phyloP scores from a whole-genome alignment of 2,888 invertebrate genomes.

The Caenorhabditis angaria region DNA sequence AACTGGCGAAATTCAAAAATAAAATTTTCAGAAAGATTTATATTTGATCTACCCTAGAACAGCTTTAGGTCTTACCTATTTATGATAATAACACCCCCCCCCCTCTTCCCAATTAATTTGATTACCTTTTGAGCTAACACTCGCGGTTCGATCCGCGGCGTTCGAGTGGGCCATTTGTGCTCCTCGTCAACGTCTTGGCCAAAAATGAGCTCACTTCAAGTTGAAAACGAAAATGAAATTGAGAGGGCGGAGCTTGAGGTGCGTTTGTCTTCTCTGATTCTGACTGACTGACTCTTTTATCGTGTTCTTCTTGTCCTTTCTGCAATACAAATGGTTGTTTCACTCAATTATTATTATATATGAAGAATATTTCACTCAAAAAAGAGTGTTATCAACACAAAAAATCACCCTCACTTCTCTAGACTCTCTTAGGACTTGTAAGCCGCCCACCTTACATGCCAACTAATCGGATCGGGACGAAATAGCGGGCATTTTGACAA shows the following conservation, averaged over 20 bases:
- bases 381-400: slow-evolving; percentile 40
- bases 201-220: slow-evolving; percentile 15
- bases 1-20: too few species aligned
- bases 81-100: too few species aligned
- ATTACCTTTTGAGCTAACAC: slow-evolving; percentile 43
- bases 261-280: slow-evolving; percentile 35
- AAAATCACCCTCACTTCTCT: slow-evolving; percentile 6
- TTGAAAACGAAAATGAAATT: slow-evolving; percentile 22
- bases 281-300: slow-evolving; percentile 32
- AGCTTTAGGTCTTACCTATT: slow-evolving; percentile 1
- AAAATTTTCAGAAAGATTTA: too few species aligned
- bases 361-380: slow-evolving; percentile 39
- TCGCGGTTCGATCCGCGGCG: slow-evolving; percentile 28
- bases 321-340: slow-evolving; percentile 36
- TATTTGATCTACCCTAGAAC: too few species aligned
- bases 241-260: slow-evolving; percentile 19
- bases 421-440: slow-evolving; percentile 25
- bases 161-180: slow-evolving; percentile 41
- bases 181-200: slow-evolving; percentile 38
- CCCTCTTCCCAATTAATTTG: background rate
- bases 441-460: slow-evolving; percentile 34
- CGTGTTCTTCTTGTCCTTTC: slow-evolving; percentile 17
- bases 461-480: slow-evolving; percentile 39
- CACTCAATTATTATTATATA: slow-evolving; percentile 18
- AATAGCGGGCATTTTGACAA: slow-evolving; percentile 25